These are phyloP conservation scores for Dromococcyx pavoninus DNA, from an alignment of 2,797 vertebrate genomes.

Conservation along the genomic window DNA sequence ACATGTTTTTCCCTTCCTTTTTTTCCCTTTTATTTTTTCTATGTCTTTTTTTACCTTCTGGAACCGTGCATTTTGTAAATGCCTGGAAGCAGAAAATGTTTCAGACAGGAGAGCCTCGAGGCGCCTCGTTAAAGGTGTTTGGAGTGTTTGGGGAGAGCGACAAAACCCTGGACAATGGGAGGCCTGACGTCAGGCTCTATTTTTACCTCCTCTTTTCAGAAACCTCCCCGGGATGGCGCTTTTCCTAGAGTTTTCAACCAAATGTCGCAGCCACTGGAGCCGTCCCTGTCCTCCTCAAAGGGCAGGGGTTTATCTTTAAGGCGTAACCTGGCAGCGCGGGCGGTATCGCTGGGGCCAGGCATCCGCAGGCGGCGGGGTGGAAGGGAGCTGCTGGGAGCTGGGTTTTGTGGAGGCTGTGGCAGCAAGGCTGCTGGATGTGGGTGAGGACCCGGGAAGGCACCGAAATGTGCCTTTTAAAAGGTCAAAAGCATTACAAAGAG, in stretches of 20 bases:
- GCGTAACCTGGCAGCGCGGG: neutral
- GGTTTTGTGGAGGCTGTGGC: neutral
- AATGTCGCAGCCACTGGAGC: neutral
- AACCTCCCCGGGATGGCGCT: neutral
- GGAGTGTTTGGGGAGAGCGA: neutral
- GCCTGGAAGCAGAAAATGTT: constrained; percentile 50
- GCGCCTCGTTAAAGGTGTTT: neutral
- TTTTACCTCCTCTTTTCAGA: constrained; percentile 60
- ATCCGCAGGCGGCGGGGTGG: neutral
- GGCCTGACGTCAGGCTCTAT: constrained; percentile 55
- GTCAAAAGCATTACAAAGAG: neutral
- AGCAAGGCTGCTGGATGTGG: neutral
- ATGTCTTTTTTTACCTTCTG: neutral
- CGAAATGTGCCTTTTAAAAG: neutral
- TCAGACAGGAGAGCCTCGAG: neutral
- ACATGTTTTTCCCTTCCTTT: neutral
- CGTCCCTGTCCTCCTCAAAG: constrained; percentile 15
- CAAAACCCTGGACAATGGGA: neutral
- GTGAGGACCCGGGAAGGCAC: neutral
- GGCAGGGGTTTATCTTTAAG: constrained; percentile 33
- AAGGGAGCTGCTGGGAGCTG: neutral
- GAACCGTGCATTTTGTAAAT: constrained; percentile 21
- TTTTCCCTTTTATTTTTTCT: neutral
- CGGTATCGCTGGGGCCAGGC: neutral
- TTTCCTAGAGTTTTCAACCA: constrained; percentile 48